Conservation (phyloP, 2,113 vertebrate species). For the Plecturocebus donacophilus region DNA sequence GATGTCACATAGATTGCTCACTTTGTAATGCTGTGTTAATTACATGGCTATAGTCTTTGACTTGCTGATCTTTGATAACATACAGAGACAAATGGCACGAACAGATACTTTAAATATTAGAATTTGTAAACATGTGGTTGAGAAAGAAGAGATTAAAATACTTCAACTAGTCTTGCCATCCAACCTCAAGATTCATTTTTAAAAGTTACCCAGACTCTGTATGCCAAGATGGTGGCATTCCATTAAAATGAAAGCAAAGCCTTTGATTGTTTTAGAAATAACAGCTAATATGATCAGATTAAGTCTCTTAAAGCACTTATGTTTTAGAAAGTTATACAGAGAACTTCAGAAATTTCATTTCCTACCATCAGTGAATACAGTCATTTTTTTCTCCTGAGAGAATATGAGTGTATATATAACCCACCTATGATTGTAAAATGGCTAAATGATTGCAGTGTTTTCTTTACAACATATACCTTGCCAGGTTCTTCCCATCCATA, state of each 20-base stretch:
- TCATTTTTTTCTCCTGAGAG: background rate
- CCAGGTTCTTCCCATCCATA: background rate
- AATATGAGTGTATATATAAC: background rate
- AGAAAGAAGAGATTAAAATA: constrained; percentile 33
- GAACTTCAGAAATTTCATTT: background rate
- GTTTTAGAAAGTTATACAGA: background rate
- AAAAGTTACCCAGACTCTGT: background rate
- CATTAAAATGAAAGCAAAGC: background rate
- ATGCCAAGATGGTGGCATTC: background rate
- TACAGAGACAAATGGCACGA: background rate
- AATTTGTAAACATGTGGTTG: background rate
- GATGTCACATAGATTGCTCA: background rate
- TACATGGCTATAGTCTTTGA: background rate
- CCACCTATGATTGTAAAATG: background rate
- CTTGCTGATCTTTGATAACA: background rate
- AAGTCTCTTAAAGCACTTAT: background rate
- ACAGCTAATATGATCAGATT: background rate
- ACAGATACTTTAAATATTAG: background rate
- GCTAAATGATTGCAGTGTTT: background rate
- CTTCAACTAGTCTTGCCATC: background rate
- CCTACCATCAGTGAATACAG: background rate
- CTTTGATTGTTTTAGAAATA: constrained; percentile 13
- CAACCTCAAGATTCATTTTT: background rate
- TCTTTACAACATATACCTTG: background rate
- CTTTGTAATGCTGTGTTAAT: background rate